These are phyloP conservation scores for Tetrao urogallus DNA, from an alignment of 2,113 vertebrate species.

Conservation along the genomic window DNA sequence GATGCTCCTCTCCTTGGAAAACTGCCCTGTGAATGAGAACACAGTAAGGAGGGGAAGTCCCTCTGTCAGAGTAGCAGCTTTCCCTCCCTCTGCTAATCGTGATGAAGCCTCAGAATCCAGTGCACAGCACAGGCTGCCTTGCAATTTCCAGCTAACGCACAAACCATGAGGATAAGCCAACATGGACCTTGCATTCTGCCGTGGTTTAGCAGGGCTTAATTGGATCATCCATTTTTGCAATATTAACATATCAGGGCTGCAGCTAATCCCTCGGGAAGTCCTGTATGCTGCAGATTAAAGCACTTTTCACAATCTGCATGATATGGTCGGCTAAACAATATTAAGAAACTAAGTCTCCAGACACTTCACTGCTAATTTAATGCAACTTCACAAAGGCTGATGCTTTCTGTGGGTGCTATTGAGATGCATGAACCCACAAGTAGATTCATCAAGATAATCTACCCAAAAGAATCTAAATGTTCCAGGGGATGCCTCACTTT, in stretches of 20 bases:
- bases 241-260: slow-evolving; percentile 59
- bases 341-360: not conserved
- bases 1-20: not conserved
- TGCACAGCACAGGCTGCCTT: not conserved
- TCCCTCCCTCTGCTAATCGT: not conserved
- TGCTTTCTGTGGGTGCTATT: not conserved
- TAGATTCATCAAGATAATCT: slow-evolving; percentile 33
- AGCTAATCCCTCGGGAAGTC: slow-evolving; percentile 29
- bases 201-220: slow-evolving; percentile 60
- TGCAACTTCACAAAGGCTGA: not conserved
- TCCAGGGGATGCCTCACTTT: not conserved
- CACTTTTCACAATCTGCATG: slow-evolving; percentile 36
- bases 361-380: slow-evolving; percentile 34
- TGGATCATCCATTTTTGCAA: slow-evolving; percentile 73
- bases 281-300: slow-evolving; percentile 66
- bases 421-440: slow-evolving; percentile 10
- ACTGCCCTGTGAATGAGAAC: not conserved
- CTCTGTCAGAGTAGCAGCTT: not conserved
- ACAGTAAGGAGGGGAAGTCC: not conserved
- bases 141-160: not conserved
- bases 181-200: slow-evolving; percentile 41
- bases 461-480: slow-evolving; percentile 20
- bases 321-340: slow-evolving; percentile 49
- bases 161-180: slow-evolving; percentile 34
- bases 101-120: not conserved